Evolutionary conservation across 2,113 vertebrate species (phyloP).

Genomic region (Platycercus adscitus): DNA sequence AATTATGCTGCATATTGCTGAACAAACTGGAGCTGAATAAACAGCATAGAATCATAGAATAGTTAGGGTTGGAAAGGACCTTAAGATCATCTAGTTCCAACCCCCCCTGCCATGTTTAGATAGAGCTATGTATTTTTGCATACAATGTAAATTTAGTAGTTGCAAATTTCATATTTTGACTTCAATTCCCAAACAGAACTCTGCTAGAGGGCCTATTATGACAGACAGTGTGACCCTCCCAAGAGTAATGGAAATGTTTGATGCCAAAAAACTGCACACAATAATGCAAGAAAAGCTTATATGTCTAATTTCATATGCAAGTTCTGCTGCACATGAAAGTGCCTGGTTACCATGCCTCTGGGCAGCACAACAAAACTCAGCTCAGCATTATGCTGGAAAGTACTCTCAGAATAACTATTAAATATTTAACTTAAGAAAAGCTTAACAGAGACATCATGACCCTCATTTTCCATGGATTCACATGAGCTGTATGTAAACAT

Average conservation of each 20-base stretch:
- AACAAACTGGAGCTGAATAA: neutral
- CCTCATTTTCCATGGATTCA: neutral
- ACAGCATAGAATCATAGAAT: neutral
- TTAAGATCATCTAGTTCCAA: too few species aligned
- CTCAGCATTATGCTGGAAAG: neutral
- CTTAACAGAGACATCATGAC: neutral
- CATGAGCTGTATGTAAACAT: accelerated
- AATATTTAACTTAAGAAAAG: neutral
- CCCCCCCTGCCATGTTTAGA: neutral
- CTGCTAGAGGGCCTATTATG: neutral
- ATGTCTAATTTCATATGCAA: neutral
- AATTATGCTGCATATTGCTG: neutral
- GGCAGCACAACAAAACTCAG: constrained; percentile 2
- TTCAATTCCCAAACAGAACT: neutral
- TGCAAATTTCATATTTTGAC: neutral
- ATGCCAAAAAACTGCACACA: neutral
- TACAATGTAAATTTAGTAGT: neutral
- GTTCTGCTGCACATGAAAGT: neutral
- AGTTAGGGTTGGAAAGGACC: too few species aligned
- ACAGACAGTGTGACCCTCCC: neutral
- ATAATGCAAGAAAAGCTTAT: neutral
- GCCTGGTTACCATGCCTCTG: constrained; percentile 1
- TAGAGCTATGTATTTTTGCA: neutral
- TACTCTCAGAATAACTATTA: neutral
- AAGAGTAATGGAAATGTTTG: neutral